Percentiles rank a stretch among this genome's conserved stretches.
phyloP scores from a whole-genome alignment of 2,888 invertebrate species.

The Athalia rosae region DNA sequence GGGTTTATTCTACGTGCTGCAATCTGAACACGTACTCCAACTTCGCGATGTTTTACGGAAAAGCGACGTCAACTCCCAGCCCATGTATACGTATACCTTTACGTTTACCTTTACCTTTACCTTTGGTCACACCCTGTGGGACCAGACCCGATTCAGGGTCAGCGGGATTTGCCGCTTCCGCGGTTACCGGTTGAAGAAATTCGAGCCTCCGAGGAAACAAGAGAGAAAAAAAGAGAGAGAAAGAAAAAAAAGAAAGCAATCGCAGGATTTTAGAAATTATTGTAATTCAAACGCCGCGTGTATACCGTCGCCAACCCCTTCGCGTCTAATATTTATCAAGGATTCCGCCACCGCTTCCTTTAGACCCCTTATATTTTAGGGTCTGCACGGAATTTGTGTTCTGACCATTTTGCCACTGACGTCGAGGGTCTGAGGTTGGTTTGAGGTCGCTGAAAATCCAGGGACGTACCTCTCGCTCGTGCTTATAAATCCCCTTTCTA shows the following conservation, averaged over 20 bases:
- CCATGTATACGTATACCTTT: conserved; percentile 46
- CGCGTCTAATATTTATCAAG: conserved; percentile 20
- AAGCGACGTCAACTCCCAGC: conserved; percentile 46
- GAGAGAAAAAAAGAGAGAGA: background rate
- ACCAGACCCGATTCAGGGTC: too few species aligned
- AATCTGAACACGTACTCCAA: conserved; percentile 57
- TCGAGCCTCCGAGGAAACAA: too few species aligned
- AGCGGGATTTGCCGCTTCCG: too few species aligned
- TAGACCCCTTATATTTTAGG: conserved; percentile 33
- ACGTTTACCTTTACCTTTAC: background rate
- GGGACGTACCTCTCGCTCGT: conserved; percentile 8
- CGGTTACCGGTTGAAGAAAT: too few species aligned
- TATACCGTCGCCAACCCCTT: background rate
- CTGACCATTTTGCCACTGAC: conserved; percentile 16
- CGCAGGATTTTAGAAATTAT: background rate
- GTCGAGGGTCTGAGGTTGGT: conserved; percentile 35
- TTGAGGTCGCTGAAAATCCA: conserved; percentile 29
- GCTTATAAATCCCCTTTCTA: too few species aligned
- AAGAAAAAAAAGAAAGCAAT: background rate
- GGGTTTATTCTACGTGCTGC: background rate
- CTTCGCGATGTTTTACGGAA: conserved; percentile 52
- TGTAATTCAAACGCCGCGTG: background rate
- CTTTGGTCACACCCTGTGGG: background rate
- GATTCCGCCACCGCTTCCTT: conserved; percentile 1
- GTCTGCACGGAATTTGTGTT: conserved; percentile 31